These are phyloP conservation scores for Cylloceria caligata DNA, from an alignment of 2,888 invertebrate genomes.

Conservation along the genomic window DNA sequence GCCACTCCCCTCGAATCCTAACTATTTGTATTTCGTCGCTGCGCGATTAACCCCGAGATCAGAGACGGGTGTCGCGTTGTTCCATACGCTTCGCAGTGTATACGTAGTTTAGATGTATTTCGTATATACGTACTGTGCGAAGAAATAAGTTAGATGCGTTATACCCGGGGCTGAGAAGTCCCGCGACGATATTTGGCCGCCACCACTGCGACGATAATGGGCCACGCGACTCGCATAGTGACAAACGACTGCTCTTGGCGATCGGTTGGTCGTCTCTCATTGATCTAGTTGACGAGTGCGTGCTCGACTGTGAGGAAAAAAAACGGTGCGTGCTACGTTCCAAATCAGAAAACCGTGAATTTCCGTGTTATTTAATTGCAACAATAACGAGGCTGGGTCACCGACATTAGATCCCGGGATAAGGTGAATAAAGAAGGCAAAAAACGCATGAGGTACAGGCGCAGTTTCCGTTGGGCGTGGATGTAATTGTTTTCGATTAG, in stretches of 20 bases:
- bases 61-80: conserved; percentile 34
- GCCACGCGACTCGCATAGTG: conserved; percentile 56
- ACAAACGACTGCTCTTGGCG: conserved; percentile 43
- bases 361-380: not conserved
- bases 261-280: conserved; percentile 40
- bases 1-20: conserved; percentile 45
- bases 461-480: conserved; percentile 54
- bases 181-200: conserved; percentile 58
- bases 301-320: conserved; percentile 7
- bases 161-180: conserved; percentile 30
- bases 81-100: conserved; percentile 29
- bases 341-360: not conserved
- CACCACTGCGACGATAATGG: conserved; percentile 51
- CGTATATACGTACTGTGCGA: not conserved
- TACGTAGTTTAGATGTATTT: not conserved
- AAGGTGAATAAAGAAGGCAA: conserved; percentile 1
- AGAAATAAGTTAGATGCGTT: conserved; percentile 30
- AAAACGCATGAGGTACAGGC: conserved; percentile 11
- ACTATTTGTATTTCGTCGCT: conserved; percentile 59
- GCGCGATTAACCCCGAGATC: conserved; percentile 65
- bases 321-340: not conserved
- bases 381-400: not conserved
- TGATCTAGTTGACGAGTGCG: conserved; percentile 12
- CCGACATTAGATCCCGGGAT: not conserved
- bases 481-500: conserved; percentile 29